Percentiles rank a stretch among this genome's conserved stretches.
phyloP scores from a whole-genome alignment of 1,140 invertebrate genomes.

The Amphibalanus amphitrite region DNA sequence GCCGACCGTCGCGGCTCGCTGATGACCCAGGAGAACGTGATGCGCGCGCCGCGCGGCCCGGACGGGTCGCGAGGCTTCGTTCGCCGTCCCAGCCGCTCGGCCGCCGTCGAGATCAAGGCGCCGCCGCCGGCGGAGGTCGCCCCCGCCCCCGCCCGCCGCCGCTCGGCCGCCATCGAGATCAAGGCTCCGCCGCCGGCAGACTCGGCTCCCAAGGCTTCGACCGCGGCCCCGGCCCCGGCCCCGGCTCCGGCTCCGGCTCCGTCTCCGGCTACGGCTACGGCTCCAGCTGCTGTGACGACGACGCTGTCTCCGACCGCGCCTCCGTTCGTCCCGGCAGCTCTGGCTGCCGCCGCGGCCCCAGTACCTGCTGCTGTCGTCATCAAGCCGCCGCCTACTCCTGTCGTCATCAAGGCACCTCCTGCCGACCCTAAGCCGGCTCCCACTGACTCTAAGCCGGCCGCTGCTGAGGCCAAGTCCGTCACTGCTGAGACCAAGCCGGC shows the following conservation, averaged over 20 bases:
- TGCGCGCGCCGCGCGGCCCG: constrained; percentile 61
- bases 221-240: no score
- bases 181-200: background rate
- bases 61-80: constrained; percentile 61
- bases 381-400: background rate
- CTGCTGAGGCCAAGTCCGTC: no score
- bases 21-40: constrained; percentile 35
- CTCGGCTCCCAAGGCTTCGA: background rate
- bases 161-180: background rate
- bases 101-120: background rate
- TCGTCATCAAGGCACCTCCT: no score
- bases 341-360: background rate
- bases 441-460: no score
- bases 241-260: no score
- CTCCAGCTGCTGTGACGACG: background rate
- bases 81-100: background rate
- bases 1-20: background rate
- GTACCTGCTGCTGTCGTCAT: background rate
- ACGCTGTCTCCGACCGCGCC: background rate
- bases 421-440: no score
- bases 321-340: background rate
- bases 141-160: no score
- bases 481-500: no score
- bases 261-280: no score
- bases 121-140: no score